phyloP scores from a whole-genome alignment of 2,797 vertebrate species.

The Cebuella pygmaea region DNA sequence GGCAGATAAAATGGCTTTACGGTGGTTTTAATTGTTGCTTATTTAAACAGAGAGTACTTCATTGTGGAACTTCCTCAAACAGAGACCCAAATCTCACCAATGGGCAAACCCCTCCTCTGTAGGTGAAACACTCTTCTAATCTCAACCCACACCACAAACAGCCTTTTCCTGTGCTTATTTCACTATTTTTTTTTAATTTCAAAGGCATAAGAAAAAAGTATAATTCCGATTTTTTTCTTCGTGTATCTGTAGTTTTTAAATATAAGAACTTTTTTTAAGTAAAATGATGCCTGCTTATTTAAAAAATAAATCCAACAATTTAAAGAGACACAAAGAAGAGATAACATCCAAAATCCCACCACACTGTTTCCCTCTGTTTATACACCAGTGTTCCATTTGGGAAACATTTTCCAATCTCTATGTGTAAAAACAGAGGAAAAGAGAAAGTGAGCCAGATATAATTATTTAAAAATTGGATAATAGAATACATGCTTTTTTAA shows the following conservation, averaged over 20 bases:
- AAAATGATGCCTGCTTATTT: neutral
- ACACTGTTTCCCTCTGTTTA: neutral
- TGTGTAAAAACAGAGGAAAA: neutral
- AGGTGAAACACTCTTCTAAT: neutral
- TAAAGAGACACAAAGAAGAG: neutral
- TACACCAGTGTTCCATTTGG: neutral
- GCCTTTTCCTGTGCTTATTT: neutral
- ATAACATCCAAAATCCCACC: neutral
- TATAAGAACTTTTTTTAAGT: neutral
- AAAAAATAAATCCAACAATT: neutral
- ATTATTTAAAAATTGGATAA: neutral
- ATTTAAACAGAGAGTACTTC: neutral
- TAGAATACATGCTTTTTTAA: neutral
- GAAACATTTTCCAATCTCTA: neutral
- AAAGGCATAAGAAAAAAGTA: neutral
- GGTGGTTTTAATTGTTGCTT: neutral
- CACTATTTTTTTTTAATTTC: neutral
- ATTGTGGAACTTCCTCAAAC: neutral
- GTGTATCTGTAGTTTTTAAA: neutral
- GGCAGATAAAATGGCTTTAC: neutral
- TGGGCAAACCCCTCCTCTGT: neutral
- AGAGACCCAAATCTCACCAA: neutral
- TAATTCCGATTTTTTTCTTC: neutral
- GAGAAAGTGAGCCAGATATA: neutral
- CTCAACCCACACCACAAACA: neutral